Conservation (phyloP, 2,888 invertebrate genomes). For the Dicranocentrus wangi region DNA sequence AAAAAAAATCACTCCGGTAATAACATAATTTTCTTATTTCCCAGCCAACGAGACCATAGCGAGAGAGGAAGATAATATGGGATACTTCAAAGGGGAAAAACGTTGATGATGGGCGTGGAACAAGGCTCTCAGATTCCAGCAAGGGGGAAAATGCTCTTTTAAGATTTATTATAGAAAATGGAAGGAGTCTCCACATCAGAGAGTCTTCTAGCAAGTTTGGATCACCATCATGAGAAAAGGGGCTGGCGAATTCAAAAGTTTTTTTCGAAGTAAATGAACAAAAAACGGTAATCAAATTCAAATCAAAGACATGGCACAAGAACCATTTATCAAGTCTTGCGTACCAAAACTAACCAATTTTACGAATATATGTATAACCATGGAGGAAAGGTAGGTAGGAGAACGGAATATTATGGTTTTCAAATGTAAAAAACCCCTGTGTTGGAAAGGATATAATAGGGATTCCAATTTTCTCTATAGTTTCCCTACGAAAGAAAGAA, state of each 20-base stretch:
- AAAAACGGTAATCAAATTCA: slow-evolving; percentile 73
- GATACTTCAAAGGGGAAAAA: too few relatives aligned
- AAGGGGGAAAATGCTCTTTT: slow-evolving; percentile 7
- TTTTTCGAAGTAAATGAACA: slow-evolving; percentile 71
- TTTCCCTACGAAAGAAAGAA: neutral
- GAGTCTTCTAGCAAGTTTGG: neutral
- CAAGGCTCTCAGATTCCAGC: too few relatives aligned
- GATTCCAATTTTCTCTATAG: slow-evolving; percentile 2
- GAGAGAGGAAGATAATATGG: neutral
- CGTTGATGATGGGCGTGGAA: slow-evolving; percentile 39
- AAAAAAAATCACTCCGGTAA: neutral
- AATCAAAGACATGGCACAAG: slow-evolving; percentile 71
- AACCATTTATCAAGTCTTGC: slow-evolving; percentile 62
- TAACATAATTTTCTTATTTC: neutral
- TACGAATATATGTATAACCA: too few relatives aligned
- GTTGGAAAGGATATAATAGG: neutral
- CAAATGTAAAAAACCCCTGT: slow-evolving; percentile 1
- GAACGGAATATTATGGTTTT: neutral
- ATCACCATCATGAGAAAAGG: slow-evolving; percentile 6
- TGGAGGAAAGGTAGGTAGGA: too few relatives aligned
- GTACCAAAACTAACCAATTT: neutral
- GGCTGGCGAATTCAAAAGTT: slow-evolving; percentile 20
- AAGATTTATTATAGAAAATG: slow-evolving; percentile 43
- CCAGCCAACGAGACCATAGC: too few relatives aligned
- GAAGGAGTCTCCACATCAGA: slow-evolving; percentile 14